Conservation (phyloP, 2,888 invertebrate genomes). For the Dryomyza anilis region DNA sequence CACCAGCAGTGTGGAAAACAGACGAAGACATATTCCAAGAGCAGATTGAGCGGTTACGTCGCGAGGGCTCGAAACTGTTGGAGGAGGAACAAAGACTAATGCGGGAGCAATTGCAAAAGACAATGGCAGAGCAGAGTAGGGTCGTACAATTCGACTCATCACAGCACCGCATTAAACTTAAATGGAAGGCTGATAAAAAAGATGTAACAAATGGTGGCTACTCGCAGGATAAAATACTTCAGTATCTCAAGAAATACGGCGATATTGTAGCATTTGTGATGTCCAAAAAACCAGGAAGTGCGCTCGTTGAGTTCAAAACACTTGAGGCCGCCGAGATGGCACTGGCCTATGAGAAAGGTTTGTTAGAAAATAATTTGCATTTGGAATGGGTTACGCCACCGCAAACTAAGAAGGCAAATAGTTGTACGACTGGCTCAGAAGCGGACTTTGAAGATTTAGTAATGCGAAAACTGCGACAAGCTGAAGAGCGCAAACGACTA, state of each 20-base stretch:
- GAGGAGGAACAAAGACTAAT: slow-evolving; percentile 74
- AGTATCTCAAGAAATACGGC: slow-evolving; percentile 83
- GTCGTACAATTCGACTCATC: slow-evolving; percentile 65
- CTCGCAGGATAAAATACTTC: slow-evolving; percentile 68
- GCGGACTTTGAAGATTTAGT: slow-evolving; percentile 83
- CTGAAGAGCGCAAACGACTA: slow-evolving; percentile 80
- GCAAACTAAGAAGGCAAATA: slow-evolving; percentile 43
- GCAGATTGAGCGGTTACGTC: slow-evolving; percentile 81
- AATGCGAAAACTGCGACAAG: slow-evolving; percentile 79
- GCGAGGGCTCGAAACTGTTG: slow-evolving; percentile 79
- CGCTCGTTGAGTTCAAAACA: slow-evolving; percentile 79
- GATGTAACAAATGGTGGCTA: slow-evolving; percentile 75
- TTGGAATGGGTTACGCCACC: slow-evolving; percentile 72
- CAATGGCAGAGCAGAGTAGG: slow-evolving; percentile 27
- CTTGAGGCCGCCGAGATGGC: slow-evolving; percentile 71
- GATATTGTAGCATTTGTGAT: slow-evolving; percentile 76
- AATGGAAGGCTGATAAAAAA: slow-evolving; percentile 76
- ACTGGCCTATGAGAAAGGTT: slow-evolving; percentile 68
- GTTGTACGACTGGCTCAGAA: slow-evolving; percentile 53
- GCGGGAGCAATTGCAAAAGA: slow-evolving; percentile 70
- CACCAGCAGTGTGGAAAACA: slow-evolving; percentile 59
- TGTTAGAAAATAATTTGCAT: slow-evolving; percentile 71
- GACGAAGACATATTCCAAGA: slow-evolving; percentile 68
- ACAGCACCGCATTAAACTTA: slow-evolving; percentile 76
- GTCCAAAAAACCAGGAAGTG: slow-evolving; percentile 79